A percentile compares a stretch with the other conserved stretches of the same genome.
Evolutionary conservation across 2,797 vertebrate species (phyloP).

Genomic region (Gephyroberyx darwinii): DNA sequence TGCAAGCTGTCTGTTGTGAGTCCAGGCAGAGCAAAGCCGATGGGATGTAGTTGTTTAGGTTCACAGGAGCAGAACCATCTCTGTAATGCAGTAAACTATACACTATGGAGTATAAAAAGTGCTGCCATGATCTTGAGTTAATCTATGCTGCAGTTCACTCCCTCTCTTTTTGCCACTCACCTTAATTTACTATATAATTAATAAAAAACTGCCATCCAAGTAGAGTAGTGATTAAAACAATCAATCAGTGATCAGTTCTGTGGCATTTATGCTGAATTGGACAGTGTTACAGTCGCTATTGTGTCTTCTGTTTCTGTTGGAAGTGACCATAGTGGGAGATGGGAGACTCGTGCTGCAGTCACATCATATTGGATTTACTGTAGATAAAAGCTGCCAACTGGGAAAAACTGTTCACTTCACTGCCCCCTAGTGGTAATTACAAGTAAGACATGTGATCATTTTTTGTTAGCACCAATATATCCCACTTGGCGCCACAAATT

Average conservation of each 20-base stretch:
- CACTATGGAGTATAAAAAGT: background rate
- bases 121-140: conserved; percentile 5
- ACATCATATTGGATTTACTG: conserved; percentile 6
- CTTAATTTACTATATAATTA: too few species aligned
- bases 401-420: conserved; percentile 2
- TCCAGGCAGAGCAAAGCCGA: conserved; percentile 1
- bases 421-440: conserved; percentile 10
- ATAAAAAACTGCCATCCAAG: background rate
- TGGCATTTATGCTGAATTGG: background rate
- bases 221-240: background rate
- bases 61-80: conserved; percentile 26
- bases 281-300: background rate
- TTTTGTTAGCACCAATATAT: background rate
- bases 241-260: background rate
- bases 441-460: background rate
- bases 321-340: background rate
- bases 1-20: conserved; percentile 24
- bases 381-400: conserved; percentile 13
- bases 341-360: conserved; percentile 10
- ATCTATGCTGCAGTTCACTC: background rate
- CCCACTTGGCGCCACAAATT: background rate
- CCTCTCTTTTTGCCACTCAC: too few species aligned
- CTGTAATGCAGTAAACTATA: background rate
- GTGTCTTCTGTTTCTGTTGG: background rate
- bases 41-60: conserved; percentile 18